phyloP scores from a whole-genome alignment of 2,888 invertebrate species.

The Oscheius sp. region DNA sequence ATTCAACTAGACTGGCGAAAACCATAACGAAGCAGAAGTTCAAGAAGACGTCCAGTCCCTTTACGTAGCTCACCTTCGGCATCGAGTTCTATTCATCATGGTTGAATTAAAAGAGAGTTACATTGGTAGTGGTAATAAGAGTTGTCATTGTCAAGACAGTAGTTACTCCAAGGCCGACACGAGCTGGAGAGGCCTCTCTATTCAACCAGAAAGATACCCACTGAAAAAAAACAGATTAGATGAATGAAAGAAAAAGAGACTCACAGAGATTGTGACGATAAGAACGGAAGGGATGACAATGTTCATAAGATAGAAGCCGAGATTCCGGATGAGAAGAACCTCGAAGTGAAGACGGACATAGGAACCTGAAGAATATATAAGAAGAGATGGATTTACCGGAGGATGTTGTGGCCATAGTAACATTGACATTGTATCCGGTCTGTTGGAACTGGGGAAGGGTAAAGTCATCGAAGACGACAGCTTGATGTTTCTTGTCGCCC shows the following conservation, averaged over 20 bases:
- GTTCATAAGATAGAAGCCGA: slow-evolving; percentile 94
- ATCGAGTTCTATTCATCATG: slow-evolving; percentile 73
- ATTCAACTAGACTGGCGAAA: slow-evolving; percentile 89
- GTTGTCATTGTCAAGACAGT: slow-evolving; percentile 75
- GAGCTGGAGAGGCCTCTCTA: slow-evolving; percentile 67
- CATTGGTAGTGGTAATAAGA: slow-evolving; percentile 78
- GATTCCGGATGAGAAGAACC: slow-evolving; percentile 83
- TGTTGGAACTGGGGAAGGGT: slow-evolving; percentile 73
- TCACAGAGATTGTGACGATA: slow-evolving; percentile 66
- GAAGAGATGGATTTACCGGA: slow-evolving; percentile 48
- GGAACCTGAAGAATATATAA: slow-evolving; percentile 64
- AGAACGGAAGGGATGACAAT: slow-evolving; percentile 60
- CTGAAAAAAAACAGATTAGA: too few species aligned
- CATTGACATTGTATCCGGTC: slow-evolving; percentile 61
- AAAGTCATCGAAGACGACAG: slow-evolving; percentile 68
- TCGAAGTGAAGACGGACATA: slow-evolving; percentile 70
- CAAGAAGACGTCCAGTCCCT: slow-evolving; percentile 73
- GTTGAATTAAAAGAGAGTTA: slow-evolving; percentile 9
- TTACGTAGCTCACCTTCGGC: slow-evolving; percentile 97
- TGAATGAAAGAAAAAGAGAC: too few species aligned
- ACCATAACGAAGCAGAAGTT: slow-evolving; percentile 70
- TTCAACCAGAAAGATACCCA: slow-evolving; percentile 69
- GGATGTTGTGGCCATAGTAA: slow-evolving; percentile 60
- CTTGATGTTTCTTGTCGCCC: slow-evolving; percentile 64
- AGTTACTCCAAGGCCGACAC: slow-evolving; percentile 68